These are phyloP conservation scores for Rhincodon typus DNA, from an alignment of 2,797 vertebrate species.

Conservation along the genomic window DNA sequence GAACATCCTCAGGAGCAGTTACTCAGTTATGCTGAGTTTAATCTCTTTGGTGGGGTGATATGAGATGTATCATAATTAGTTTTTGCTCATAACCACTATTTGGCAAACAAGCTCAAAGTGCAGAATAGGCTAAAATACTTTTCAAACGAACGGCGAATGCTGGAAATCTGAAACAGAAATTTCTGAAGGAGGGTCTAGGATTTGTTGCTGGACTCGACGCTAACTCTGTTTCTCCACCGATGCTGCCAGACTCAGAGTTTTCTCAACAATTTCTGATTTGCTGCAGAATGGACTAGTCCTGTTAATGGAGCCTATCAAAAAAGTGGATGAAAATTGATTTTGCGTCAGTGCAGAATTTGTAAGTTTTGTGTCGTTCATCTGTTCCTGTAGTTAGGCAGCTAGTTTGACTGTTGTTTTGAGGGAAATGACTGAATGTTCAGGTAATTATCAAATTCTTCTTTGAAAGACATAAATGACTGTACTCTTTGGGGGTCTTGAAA, in stretches of 20 bases:
- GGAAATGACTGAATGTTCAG: not conserved
- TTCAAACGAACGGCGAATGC: no score
- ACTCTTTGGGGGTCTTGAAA: not conserved
- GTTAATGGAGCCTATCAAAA: not conserved
- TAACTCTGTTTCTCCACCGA: no score
- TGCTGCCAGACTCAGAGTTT: no score
- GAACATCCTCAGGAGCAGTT: not conserved
- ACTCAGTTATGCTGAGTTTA: not conserved
- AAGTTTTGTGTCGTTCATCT: not conserved
- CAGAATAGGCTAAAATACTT: not conserved
- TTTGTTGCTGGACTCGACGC: no score
- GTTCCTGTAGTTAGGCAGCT: not conserved
- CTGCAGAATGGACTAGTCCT: not conserved
- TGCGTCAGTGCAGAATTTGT: not conserved
- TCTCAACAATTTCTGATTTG: no score
- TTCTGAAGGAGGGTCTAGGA: no score
- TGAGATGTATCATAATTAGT: not conserved
- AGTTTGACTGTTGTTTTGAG: not conserved
- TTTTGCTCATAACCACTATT: not conserved
- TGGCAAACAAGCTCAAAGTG: not conserved
- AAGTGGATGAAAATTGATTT: not conserved
- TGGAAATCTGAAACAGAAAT: no score
- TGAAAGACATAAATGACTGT: no score
- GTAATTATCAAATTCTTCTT: no score
- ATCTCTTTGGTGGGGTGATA: not conserved